Percentiles rank a stretch among this genome's conserved stretches.
phyloP scores from a whole-genome alignment of 2,888 invertebrate genomes.

The Brenthis daphne region DNA sequence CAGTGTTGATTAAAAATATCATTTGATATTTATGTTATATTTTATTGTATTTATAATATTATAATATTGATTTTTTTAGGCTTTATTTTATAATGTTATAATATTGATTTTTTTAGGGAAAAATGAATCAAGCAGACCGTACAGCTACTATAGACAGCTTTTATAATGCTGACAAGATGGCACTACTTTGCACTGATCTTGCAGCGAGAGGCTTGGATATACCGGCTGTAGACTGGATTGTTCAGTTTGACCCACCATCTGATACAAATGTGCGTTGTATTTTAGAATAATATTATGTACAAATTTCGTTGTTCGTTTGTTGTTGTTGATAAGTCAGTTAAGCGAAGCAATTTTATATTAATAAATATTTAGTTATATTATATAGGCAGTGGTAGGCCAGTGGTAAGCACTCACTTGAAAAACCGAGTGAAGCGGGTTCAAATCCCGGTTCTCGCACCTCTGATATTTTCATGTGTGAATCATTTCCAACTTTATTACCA shows the following conservation, averaged over 20 bases:
- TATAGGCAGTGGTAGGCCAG: too few relatives aligned
- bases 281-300: neutral
- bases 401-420: too few relatives aligned
- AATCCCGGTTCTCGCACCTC: too few relatives aligned
- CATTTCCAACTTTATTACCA: too few relatives aligned
- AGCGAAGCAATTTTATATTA: too few relatives aligned
- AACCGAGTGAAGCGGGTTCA: too few relatives aligned
- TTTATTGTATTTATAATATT: conserved; percentile 1
- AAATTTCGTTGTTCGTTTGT: too few relatives aligned
- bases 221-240: conserved; percentile 99
- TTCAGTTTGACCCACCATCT: conserved; percentile 99
- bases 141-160: conserved; percentile 97
- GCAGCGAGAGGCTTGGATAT: conserved; percentile 98
- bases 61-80: conserved; percentile 79
- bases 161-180: conserved; percentile 94
- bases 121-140: conserved; percentile 97
- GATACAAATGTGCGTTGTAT: conserved; percentile 91
- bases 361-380: too few relatives aligned
- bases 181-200: conserved; percentile 97
- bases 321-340: too few relatives aligned
- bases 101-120: conserved; percentile 86
- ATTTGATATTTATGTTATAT: neutral
- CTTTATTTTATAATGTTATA: neutral
- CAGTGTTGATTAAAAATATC: too few relatives aligned
- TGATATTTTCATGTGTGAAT: too few relatives aligned